Evolutionary conservation across 2,113 vertebrate genomes (phyloP).

Genomic region (Catharus minimus): DNA sequence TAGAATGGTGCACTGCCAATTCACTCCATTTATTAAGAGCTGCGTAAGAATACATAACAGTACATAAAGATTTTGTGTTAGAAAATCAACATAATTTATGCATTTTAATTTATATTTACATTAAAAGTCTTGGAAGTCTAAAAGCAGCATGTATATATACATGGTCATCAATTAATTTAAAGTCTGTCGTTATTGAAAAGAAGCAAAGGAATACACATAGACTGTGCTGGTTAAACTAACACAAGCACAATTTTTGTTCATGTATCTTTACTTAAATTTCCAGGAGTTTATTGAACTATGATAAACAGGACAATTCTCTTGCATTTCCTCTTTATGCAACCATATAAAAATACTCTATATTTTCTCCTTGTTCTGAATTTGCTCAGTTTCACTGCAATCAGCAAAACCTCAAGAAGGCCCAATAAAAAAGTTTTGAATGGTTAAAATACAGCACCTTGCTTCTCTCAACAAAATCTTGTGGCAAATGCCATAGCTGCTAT

Average conservation of each 20-base stretch:
- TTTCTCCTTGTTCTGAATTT: neutral
- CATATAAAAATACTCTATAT: neutral
- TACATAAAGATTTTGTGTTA: neutral
- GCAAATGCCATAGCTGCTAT: neutral
- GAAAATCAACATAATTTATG: neutral
- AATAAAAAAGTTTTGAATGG: neutral
- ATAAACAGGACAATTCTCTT: neutral
- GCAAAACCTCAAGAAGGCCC: neutral
- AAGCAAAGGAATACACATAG: neutral
- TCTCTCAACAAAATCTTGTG: neutral
- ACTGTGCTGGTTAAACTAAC: neutral
- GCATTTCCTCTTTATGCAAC: neutral
- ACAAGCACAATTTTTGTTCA: neutral
- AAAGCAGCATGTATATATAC: neutral
- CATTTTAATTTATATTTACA: neutral
- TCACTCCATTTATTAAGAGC: neutral
- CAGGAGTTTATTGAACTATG: neutral
- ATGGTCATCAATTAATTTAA: neutral
- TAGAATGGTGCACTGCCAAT: neutral
- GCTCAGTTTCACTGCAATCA: neutral
- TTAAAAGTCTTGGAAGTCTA: neutral
- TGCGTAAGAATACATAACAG: neutral
- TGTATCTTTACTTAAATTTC: neutral
- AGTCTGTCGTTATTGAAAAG: neutral
- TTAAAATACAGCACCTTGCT: neutral